phyloP scores from a whole-genome alignment of 2,888 invertebrate genomes.

The Fragum sueziense region DNA sequence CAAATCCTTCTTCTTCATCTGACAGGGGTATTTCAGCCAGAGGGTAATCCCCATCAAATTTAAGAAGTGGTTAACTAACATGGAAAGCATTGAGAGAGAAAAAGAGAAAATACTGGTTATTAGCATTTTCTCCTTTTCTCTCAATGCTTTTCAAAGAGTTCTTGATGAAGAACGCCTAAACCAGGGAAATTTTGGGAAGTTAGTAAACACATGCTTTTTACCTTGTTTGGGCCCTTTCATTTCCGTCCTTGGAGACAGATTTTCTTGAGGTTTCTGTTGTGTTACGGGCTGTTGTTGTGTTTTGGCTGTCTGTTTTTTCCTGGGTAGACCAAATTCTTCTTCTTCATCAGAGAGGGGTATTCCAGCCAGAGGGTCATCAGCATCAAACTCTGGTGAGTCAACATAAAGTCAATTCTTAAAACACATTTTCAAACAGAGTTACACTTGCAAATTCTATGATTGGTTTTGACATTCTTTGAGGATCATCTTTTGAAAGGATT shows the following conservation, averaged over 20 bases:
- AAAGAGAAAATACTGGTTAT: not conserved
- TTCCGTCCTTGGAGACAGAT: slow-evolving; percentile 34
- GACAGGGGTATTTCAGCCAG: slow-evolving; percentile 73
- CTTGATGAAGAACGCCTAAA: not conserved
- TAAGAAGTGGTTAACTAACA: too few species aligned
- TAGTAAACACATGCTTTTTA: not conserved
- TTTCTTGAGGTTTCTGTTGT: slow-evolving; percentile 28
- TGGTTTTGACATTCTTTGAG: too few species aligned
- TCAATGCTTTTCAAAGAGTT: not conserved
- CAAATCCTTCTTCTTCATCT: slow-evolving; percentile 73
- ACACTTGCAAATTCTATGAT: too few species aligned
- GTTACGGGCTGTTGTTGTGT: slow-evolving; percentile 25
- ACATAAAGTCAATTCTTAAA: not conserved
- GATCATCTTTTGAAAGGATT: too few species aligned
- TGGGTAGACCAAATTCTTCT: slow-evolving; percentile 64
- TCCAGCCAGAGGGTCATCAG: slow-evolving; percentile 78
- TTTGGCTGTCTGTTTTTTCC: slow-evolving; percentile 43
- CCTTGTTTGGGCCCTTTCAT: slow-evolving; percentile 32
- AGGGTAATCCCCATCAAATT: slow-evolving; percentile 79
- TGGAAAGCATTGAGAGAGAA: not conserved
- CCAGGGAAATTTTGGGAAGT: not conserved
- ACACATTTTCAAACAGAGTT: too few species aligned
- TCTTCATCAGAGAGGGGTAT: slow-evolving; percentile 73
- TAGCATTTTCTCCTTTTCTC: not conserved
- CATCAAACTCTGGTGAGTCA: slow-evolving; percentile 74